Base-by-base conservation (phyloP, 2,797 vertebrate species). In the Stomatorhinus walkeri region DNA sequence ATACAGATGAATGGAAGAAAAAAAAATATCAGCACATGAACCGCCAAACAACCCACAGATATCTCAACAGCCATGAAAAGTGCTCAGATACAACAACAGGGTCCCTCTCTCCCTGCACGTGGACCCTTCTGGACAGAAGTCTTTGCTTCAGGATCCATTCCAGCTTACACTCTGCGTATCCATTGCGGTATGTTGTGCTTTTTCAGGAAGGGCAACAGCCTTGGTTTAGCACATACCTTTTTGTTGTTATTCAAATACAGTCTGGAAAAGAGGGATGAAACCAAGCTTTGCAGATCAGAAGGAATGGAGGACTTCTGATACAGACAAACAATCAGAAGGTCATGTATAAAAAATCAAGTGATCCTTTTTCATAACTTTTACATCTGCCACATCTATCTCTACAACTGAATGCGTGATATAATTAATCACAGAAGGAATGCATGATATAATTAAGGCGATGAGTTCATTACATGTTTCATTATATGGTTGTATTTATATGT, bases 131-230 rank as follows among this genome's bases (percentile, higher is more conserved):
- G 61, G 24, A 12, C 24, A 64, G 9, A 24, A 68, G 10, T 68
- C 61, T 28, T 64, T 68, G 28, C 3, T 68, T 32, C 10, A 14
- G 61, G 61, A 68, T 68, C 64, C 64, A 68, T 32, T 24, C 61
- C 24, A 68, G 61, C 10, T 32, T 22, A 61, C 2, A 0, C 6
- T 24, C n/a, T 68, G 28, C 0, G 0, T 14, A 0, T 14, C 10
- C 0, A 0, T 32, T 28, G 2, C 2, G 0, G 4, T 28, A 10
- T 12, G 1, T 28, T 64, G 24, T 3, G 0, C 9, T 0, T 64
- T 64, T 1, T 12, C 61, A 64, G 3, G 0, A 0, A 0, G 22
- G 2, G 0, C 3, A 64, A 64, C 3, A 64, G 0, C 64, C 4
- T 32, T 14, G 3, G 24, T 32, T 1, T 0, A 68, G 1, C 28